Percentiles rank a stretch among this genome's conserved stretches.
Conservation (phyloP, 2,113 vertebrate species). For the Panthera leo region DNA sequence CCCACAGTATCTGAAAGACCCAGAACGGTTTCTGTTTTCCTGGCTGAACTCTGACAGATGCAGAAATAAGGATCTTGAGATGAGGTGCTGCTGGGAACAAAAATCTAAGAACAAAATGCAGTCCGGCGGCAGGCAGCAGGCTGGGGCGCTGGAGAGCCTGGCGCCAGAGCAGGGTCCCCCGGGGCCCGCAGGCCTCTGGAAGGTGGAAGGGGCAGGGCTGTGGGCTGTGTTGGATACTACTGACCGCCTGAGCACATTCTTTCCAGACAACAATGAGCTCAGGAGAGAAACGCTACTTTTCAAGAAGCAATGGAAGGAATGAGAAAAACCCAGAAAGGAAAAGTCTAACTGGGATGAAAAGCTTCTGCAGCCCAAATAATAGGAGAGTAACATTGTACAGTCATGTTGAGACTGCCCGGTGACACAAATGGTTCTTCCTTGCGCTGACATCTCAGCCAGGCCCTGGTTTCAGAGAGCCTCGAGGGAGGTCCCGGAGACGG, state of each 20-base stretch:
- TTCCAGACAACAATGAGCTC: background rate
- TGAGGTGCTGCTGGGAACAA: background rate
- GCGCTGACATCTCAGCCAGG: background rate
- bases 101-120: fast-evolving
- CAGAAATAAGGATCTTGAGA: background rate
- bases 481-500: fast-evolving
- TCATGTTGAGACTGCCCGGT: background rate
- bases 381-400: background rate
- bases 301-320: background rate
- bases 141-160: background rate
- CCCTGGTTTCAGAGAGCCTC: background rate
- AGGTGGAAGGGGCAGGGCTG: background rate
- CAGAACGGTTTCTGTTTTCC: background rate
- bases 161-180: no score
- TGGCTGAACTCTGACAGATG: background rate
- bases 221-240: fast-evolving
- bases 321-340: background rate
- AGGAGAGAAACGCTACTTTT: background rate
- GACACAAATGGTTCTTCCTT: background rate
- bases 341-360: background rate
- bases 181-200: background rate
- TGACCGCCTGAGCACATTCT: background rate
- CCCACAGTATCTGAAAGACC: background rate
- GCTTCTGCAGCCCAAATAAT: background rate
- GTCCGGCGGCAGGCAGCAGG: background rate